Evolutionary conservation across 2,113 vertebrate genomes (phyloP), one percentile per base, ranked within the genome.

Genomic region (Porphyrio hochstetteri): DNA sequence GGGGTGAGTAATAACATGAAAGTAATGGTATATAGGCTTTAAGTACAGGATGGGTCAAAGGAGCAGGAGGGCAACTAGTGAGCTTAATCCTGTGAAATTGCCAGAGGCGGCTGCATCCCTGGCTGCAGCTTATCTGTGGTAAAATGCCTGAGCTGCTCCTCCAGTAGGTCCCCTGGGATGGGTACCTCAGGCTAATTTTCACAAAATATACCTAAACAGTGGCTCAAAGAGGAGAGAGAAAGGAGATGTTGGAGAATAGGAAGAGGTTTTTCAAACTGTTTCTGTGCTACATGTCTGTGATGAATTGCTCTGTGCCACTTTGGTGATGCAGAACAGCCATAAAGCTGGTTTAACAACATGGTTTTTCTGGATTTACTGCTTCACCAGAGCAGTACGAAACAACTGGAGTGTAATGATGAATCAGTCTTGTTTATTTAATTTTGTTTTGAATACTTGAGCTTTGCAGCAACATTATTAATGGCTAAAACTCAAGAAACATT

Each of bases 401-500:
- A 91, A 91, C 59, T 91, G 46, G 67, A 87, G 61, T 81, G 68
- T 91, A 85, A 81, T 85, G 76, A 84, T 79, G 77, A 89, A 69
- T 91, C 74, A 65, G 44, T 55, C 69, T 71, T 86, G 84, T 94
- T 96, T 95, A 57, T 95, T 93, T 92, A 95, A 82, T 91, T 89
- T 87, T 80, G 57, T 21, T 91, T 96, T 92, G 88, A 63, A 48
- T 90, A 89, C 70, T 96, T 93, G 40, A 91, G 67, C 65, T 96
- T 92, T 91, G 63, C 44, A 89, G 55, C 14, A 84, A 82, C 61
- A 67, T 91, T 91, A 93, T 88, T 96, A 78, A 86, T 95, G 64
- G 42, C 40, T 82, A 72, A 93, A 91, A 61, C 70, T 82, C 3
- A 4, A 84, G 61, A 79, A 93, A 65, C 48, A 76, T 92, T 95